Percentiles rank a stretch among this genome's conserved stretches.
phyloP scores from a whole-genome alignment of 2,113 vertebrate species.

The Dissostichus mawsoni region DNA sequence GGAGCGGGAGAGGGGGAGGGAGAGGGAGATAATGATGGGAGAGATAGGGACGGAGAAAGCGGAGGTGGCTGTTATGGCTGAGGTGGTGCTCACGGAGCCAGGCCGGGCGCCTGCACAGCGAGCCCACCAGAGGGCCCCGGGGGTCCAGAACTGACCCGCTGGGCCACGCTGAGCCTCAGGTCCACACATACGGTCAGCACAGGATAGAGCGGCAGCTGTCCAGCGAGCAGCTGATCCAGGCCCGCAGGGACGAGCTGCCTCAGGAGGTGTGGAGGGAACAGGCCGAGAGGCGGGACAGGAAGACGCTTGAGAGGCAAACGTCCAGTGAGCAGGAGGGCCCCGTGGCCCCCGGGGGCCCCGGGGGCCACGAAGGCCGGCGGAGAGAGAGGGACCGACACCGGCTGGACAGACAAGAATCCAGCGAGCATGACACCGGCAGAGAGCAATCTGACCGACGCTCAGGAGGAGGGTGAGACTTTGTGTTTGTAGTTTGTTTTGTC shows the following conservation, averaged over 20 bases:
- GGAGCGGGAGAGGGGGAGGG: conserved; percentile 74
- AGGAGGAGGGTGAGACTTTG: conserved; percentile 72
- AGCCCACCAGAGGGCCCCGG: conserved; percentile 69
- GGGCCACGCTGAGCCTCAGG: conserved; percentile 76
- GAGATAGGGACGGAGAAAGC: conserved; percentile 62
- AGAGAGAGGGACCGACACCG: conserved; percentile 87
- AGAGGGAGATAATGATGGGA: conserved; percentile 65
- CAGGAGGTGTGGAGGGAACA: conserved; percentile 86
- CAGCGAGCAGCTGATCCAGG: conserved; percentile 85
- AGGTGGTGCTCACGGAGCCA: conserved; percentile 82
- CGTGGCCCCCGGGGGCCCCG: conserved; percentile 77
- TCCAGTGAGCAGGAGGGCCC: conserved; percentile 86
- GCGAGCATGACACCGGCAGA: conserved; percentile 88
- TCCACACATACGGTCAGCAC: conserved; percentile 59
- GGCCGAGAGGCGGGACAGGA: conserved; percentile 73
- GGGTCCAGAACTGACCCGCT: conserved; percentile 72
- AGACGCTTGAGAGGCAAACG: conserved; percentile 84
- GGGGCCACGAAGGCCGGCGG: conserved; percentile 82
- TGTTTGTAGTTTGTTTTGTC: too few species aligned
- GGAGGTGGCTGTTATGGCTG: conserved; percentile 82
- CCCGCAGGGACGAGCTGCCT: conserved; percentile 82
- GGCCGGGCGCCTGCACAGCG: conserved; percentile 73
- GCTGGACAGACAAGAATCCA: conserved; percentile 90
- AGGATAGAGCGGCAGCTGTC: conserved; percentile 77
- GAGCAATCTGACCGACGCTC: conserved; percentile 84